Base-by-base conservation (phyloP, 2,888 invertebrate genomes). In the Sinohyriopsis cumingii region DNA sequence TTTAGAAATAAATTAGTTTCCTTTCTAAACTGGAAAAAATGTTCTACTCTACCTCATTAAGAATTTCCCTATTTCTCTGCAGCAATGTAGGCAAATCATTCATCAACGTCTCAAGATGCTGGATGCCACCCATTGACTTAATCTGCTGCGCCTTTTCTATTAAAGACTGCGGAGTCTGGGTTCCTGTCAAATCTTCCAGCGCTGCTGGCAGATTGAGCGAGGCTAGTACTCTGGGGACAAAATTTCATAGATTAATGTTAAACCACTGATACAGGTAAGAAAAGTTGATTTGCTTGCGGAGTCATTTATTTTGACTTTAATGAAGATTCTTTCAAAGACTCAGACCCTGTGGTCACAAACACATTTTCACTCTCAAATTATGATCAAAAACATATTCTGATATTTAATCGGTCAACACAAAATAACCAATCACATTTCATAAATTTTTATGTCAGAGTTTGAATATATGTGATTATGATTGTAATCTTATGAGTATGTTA, bases 181-280 rank as follows among this genome's bases (percentile, higher is more conserved):
- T 93, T 12, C 90, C 91, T 6, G 90, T 91, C 57, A 88, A 76
- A 81, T 94, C 94, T 91, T 99, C 99, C 69, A 99, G 93, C 66
- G 98, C 96, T n/a, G 98, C 99, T 15, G 99, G 99, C 85, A 99
- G 93, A 92, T 97, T 98, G 80, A 99, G 92, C 73, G 96, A 96
- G 1, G 98, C 96, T 87, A 99, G 92, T 65, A 96, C 93, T 84
- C 95, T 94, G 84, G 67, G 72, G 45, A 64, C 28, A 55, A 53
- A 56, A 25, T 61, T 28, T 18, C 9, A n/a, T 9, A 61, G 22
- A 25, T 61, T 25, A 61, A 25, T 24, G 15, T 24, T 63, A 20
- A 54, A 20, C 63, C 62, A 22, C 3, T 61, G 45, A 45, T 15
- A 45, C 12, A 45, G 15, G 15, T 45, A 3, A 3, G 3, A 57